These are phyloP conservation scores for Linepithema humile DNA, from an alignment of 1,140 invertebrate species.

Conservation along the genomic window DNA sequence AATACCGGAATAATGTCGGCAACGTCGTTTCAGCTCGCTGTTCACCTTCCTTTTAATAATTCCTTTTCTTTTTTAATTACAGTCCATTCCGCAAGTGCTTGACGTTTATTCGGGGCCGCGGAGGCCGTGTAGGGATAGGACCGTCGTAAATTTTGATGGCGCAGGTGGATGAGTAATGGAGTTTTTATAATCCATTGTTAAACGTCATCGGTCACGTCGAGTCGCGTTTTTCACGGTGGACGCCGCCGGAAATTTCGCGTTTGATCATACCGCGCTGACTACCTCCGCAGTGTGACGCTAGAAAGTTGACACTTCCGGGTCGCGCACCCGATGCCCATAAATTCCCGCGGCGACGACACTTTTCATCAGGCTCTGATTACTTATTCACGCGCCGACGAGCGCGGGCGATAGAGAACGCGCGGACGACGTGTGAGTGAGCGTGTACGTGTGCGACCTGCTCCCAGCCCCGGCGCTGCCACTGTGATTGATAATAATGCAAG, in stretches of 20 bases:
- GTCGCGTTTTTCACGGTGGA: slow-evolving; percentile 52
- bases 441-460: slow-evolving; percentile 20
- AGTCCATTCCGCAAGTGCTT: background rate
- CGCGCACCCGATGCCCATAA: slow-evolving; percentile 70
- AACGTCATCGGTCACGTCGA: slow-evolving; percentile 47
- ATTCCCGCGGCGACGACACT: slow-evolving; percentile 73
- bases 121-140: background rate
- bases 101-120: slow-evolving; percentile 4
- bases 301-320: slow-evolving; percentile 73
- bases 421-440: slow-evolving; percentile 60
- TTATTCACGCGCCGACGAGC: slow-evolving; percentile 75
- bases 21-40: slow-evolving; percentile 30
- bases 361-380: slow-evolving; percentile 77
- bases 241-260: slow-evolving; percentile 47
- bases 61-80: slow-evolving; percentile 32
- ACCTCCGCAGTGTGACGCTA: slow-evolving; percentile 28
- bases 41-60: slow-evolving; percentile 34
- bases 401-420: slow-evolving; percentile 63
- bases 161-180: slow-evolving; percentile 48
- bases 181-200: slow-evolving; percentile 58
- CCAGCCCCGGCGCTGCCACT: slow-evolving; percentile 60
- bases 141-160: background rate
- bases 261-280: slow-evolving; percentile 37
- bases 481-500: slow-evolving; percentile 77
- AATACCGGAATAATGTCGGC: slow-evolving; percentile 48